A percentile compares a stretch with the other conserved stretches of the same genome.
Conservation (phyloP, 2,113 vertebrate species). For the Brachyhypopomus gauderio region DNA sequence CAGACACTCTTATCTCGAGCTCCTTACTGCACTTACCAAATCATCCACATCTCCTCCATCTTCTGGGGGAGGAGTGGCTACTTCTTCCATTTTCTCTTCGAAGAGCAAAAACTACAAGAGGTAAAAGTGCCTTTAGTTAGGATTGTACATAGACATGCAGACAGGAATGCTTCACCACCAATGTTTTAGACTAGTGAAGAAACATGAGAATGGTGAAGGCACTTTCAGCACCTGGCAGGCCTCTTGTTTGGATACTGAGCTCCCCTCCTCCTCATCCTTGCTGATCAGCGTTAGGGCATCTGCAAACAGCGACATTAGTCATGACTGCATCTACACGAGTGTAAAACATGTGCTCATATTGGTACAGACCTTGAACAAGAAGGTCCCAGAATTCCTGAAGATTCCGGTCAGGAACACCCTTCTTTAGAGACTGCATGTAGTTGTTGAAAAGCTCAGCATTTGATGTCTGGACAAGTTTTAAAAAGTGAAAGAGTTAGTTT, state of each 20-base stretch:
- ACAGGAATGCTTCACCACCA: background rate
- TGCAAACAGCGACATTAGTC: conserved; percentile 63
- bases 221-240: conserved; percentile 82
- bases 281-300: conserved; percentile 88
- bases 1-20: background rate
- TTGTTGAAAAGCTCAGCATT: conserved; percentile 84
- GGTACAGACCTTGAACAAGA: conserved; percentile 82
- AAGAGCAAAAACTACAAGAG: conserved; percentile 80
- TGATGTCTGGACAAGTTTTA: conserved; percentile 63
- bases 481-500: background rate
- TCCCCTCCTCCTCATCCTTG: conserved; percentile 83
- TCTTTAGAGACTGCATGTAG: conserved; percentile 85
- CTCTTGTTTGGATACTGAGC: conserved; percentile 80
- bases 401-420: conserved; percentile 78
- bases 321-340: background rate
- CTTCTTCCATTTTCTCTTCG: conserved; percentile 73
- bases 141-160: background rate
- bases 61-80: conserved; percentile 58
- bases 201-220: background rate
- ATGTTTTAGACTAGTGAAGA: background rate
- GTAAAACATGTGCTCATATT: background rate
- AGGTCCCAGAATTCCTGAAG: conserved; percentile 93
- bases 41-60: conserved; percentile 92
- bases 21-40: conserved; percentile 76
- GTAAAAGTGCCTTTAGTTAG: background rate